Conservation (phyloP, 2,888 invertebrate species). For the Drosophila subquinaria region DNA sequence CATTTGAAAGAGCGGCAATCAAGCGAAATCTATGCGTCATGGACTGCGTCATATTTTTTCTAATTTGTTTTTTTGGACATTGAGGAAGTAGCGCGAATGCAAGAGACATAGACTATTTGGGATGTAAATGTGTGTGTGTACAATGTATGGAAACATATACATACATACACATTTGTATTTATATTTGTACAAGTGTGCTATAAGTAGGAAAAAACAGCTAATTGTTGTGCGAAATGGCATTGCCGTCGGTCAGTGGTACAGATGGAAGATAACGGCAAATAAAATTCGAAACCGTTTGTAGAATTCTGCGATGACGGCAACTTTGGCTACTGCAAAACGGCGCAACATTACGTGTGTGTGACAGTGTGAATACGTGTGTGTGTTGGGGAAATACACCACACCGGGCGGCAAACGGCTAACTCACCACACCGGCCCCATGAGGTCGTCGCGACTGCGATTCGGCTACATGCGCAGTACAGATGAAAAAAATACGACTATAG, state of each 20-base stretch:
- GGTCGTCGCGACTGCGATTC: conserved; percentile 54
- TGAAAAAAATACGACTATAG: conserved; percentile 52
- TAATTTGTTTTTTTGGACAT: conserved; percentile 44
- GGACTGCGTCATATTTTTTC: conserved; percentile 63
- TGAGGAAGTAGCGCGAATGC: conserved; percentile 52
- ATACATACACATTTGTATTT: neutral
- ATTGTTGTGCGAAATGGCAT: conserved; percentile 51
- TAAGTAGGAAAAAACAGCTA: conserved; percentile 29
- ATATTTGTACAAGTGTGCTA: conserved; percentile 26
- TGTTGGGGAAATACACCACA: conserved; percentile 51
- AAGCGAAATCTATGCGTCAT: conserved; percentile 57
- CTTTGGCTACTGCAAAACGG: conserved; percentile 51
- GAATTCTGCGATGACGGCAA: conserved; percentile 68
- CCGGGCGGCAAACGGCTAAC: conserved; percentile 62
- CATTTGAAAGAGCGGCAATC: conserved; percentile 32
- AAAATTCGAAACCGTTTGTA: conserved; percentile 69
- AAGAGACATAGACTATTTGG: conserved; percentile 44
- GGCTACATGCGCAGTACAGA: conserved; percentile 59
- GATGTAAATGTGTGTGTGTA: conserved; percentile 20
- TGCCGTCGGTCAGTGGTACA: conserved; percentile 60
- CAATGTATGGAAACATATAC: neutral
- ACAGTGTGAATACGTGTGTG: conserved; percentile 5
- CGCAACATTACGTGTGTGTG: conserved; percentile 9
- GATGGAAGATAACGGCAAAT: conserved; percentile 64
- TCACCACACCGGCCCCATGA: conserved; percentile 78